Percentiles rank a stretch among this genome's conserved stretches.
phyloP scores from a whole-genome alignment of 2,888 invertebrate species.

The Heliconius erato region DNA sequence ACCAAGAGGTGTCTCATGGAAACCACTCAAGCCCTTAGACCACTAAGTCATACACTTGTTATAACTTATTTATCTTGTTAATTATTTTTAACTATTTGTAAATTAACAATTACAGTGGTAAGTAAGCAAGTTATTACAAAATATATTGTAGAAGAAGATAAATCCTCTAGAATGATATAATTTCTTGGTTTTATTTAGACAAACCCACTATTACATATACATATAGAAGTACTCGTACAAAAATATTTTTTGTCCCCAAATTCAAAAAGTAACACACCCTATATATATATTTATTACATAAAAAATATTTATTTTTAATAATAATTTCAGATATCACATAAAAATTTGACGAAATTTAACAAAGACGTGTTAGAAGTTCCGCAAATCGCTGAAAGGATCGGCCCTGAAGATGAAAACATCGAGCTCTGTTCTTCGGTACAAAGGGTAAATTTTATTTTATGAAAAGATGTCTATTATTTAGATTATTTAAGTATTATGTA shows the following conservation, averaged over 20 bases:
- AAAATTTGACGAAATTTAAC: constrained; percentile 61
- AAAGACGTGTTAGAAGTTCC: constrained; percentile 68
- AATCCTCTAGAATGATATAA: not conserved
- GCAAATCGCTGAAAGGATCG: constrained; percentile 80
- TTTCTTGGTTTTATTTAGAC: no score
- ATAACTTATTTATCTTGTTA: no score
- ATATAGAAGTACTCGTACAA: not conserved
- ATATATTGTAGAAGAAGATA: not conserved
- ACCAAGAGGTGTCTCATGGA: no score
- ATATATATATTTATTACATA: not conserved
- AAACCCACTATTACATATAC: not conserved
- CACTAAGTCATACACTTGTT: no score
- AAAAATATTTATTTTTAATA: not conserved
- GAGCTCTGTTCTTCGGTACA: constrained; percentile 76
- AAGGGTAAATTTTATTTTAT: constrained; percentile 56
- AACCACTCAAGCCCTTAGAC: no score
- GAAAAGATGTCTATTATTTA: no score
- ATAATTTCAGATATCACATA: constrained; percentile 59
- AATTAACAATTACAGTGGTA: no score
- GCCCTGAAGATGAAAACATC: constrained; percentile 69
- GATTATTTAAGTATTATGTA: no score
- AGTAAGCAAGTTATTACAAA: no score
- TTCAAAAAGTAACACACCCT: not conserved
- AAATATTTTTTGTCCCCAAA: not conserved
- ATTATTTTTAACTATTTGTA: no score